Evolutionary conservation across 2,113 vertebrate genomes (phyloP).

Genomic region (Sylvietta virens): DNA sequence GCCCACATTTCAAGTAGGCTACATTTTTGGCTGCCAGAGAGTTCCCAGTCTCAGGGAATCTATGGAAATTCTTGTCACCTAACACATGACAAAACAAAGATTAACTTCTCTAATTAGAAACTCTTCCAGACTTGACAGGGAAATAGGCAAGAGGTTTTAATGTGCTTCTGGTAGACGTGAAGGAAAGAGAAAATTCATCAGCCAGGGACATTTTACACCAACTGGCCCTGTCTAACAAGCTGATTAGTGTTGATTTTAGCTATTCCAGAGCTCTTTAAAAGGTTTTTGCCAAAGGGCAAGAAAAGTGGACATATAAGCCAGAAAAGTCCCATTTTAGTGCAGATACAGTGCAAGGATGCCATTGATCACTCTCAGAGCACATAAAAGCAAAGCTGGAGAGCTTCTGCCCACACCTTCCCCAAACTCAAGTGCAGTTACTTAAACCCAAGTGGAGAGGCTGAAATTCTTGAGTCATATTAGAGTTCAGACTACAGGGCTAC

Average conservation of each 20-base stretch:
- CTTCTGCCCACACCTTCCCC: background rate
- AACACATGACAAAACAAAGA: background rate
- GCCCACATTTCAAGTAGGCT: background rate
- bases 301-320: background rate
- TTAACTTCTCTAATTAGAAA: background rate
- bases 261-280: background rate
- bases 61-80: background rate
- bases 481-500: background rate
- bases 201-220: background rate
- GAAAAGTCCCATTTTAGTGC: background rate
- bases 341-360: background rate
- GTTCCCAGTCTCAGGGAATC: background rate
- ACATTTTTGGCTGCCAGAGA: background rate
- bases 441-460: background rate
- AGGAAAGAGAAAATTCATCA: background rate
- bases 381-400: background rate
- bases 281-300: background rate
- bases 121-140: background rate
- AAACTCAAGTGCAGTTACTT: background rate
- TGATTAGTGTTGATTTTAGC: background rate
- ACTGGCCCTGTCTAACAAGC: background rate
- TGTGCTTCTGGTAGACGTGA: background rate
- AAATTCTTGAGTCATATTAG: background rate
- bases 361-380: background rate
- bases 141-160: background rate